Percentiles rank a stretch among this genome's conserved stretches.
These are phyloP conservation scores for Sinocyclocheilus grahami DNA, from an alignment of 2,113 vertebrate species.

Conservation along the genomic window DNA sequence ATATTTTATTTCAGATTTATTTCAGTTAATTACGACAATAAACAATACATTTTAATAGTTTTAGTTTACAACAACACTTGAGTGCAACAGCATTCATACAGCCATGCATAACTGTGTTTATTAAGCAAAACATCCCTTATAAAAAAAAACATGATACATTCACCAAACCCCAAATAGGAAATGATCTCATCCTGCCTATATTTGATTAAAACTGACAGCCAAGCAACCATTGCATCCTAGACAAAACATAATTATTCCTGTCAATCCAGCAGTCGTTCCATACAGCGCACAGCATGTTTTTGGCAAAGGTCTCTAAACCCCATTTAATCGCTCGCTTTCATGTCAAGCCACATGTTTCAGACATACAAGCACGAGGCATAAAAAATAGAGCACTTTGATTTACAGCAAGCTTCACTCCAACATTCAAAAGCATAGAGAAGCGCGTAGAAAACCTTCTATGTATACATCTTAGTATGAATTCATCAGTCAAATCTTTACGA, in stretches of 20 bases:
- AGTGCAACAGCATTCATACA: neutral
- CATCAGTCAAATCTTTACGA: neutral
- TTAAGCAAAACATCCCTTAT: neutral
- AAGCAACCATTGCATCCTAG: neutral
- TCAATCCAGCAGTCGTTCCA: neutral
- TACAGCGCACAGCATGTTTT: slow-evolving; percentile 10
- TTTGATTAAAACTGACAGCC: neutral
- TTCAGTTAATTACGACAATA: neutral
- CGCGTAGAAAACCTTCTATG: neutral
- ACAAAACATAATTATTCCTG: neutral
- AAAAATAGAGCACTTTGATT: slow-evolving; percentile 6
- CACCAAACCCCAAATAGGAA: neutral
- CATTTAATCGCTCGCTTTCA: neutral
- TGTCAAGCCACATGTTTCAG: slow-evolving; percentile 7
- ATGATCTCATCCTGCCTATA: neutral
- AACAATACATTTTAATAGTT: neutral
- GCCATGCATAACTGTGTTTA: neutral
- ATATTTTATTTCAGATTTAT: neutral
- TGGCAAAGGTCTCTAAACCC: slow-evolving; percentile 13
- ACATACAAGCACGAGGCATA: slow-evolving; percentile 2
- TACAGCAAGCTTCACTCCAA: neutral
- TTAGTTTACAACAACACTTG: no score
- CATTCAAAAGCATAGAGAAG: neutral
- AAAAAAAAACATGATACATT: neutral
- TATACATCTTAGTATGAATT: no score